A percentile compares a stretch with the other conserved stretches of the same genome.
Conservation (phyloP, 2,113 vertebrate genomes). For the Hydrochoerus hydrochaeris region DNA sequence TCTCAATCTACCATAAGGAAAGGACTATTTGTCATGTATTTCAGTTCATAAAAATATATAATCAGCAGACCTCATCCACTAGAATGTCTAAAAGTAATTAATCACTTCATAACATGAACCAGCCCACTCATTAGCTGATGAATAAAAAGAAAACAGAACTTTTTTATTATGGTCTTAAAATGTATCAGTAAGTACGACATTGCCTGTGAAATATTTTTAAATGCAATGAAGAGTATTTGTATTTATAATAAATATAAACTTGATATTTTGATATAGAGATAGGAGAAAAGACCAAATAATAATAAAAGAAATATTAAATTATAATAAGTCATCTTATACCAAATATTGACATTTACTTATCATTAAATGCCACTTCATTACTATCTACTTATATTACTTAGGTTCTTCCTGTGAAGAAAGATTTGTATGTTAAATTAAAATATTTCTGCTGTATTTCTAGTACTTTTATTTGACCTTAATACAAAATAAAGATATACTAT, state of each 20-base stretch:
- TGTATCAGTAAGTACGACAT: neutral
- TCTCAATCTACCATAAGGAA: neutral
- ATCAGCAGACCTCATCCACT: neutral
- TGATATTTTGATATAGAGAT: neutral
- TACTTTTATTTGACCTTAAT: neutral
- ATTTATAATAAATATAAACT: neutral
- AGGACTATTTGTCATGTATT: rapidly evolving
- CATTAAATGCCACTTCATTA: neutral
- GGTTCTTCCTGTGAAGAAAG: neutral
- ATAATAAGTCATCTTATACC: neutral
- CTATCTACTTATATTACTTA: neutral
- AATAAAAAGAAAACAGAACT: neutral
- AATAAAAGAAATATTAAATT: neutral
- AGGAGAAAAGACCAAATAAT: neutral
- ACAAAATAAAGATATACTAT: neutral
- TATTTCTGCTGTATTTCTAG: neutral
- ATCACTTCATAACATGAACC: neutral
- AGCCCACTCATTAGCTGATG: neutral
- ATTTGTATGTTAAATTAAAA: neutral
- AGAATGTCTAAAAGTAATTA: neutral
- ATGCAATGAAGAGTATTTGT: neutral
- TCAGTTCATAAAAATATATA: slow-evolving; percentile 7
- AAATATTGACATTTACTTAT: neutral
- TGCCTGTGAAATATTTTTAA: neutral
- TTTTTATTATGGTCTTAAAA: neutral